Conservation (phyloP, 2,888 invertebrate species). For the Nymphalis c-album region DNA sequence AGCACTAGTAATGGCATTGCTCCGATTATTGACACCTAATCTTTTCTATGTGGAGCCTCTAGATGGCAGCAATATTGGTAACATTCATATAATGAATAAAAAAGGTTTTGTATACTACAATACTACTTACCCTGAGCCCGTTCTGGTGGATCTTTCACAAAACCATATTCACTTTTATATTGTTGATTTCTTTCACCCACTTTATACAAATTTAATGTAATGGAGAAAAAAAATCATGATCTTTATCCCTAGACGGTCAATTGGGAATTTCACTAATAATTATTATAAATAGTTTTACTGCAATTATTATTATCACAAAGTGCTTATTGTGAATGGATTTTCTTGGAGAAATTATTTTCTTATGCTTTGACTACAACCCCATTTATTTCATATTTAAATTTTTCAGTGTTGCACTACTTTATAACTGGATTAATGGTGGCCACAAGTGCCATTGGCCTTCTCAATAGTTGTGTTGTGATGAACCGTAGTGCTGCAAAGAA, state of each 20-base stretch:
- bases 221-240: too few species aligned
- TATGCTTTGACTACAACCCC: not conserved
- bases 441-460: slow-evolving; percentile 64
- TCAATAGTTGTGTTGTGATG: slow-evolving; percentile 68
- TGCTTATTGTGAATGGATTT: too few species aligned
- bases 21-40: slow-evolving; percentile 63
- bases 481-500: slow-evolving; percentile 56
- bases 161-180: too few species aligned
- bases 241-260: too few species aligned
- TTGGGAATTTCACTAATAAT: too few species aligned
- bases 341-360: too few species aligned
- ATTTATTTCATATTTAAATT: not conserved
- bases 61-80: slow-evolving; percentile 59
- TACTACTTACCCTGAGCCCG: not conserved
- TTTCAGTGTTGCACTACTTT: slow-evolving; percentile 67
- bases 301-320: too few species aligned
- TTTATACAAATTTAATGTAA: too few species aligned
- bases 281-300: too few species aligned
- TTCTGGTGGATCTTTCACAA: too few species aligned
- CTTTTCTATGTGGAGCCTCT: slow-evolving; percentile 62
- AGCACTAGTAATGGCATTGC: slow-evolving; percentile 63
- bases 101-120: not conserved
- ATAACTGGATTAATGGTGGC: slow-evolving; percentile 64
- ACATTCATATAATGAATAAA: not conserved
- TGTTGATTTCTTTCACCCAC: too few species aligned